Percentiles rank a stretch among this genome's conserved stretches.
Evolutionary conservation across 2,113 vertebrate species (phyloP).

Genomic region (Fukomys damarensis): DNA sequence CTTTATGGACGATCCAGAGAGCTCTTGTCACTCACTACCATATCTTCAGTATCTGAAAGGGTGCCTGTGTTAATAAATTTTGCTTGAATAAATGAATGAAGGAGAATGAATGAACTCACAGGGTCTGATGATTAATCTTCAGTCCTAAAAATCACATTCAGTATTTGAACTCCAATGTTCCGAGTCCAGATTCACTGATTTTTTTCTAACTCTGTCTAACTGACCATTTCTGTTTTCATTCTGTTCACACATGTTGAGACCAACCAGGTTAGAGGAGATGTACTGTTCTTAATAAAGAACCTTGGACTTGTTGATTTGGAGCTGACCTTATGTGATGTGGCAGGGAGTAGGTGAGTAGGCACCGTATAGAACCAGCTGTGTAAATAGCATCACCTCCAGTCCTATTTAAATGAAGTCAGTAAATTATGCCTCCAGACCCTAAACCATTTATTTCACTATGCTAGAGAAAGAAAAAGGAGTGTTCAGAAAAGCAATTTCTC

Average conservation of each 20-base stretch:
- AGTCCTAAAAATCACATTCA: background rate
- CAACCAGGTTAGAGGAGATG: constrained; percentile 34
- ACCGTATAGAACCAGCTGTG: constrained; percentile 63
- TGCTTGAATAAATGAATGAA: constrained; percentile 6
- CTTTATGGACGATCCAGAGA: background rate
- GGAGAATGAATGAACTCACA: background rate
- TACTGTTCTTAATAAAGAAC: constrained; percentile 60
- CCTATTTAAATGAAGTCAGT: constrained; percentile 82
- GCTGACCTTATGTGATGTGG: constrained; percentile 19
- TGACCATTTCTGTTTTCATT: constrained; percentile 52
- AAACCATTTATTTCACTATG: constrained; percentile 72
- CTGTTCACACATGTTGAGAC: background rate
- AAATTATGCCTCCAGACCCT: constrained; percentile 73
- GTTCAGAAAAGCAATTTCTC: constrained; percentile 67
- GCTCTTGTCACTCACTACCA: background rate
- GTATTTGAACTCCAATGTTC: background rate
- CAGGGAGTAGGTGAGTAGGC: background rate
- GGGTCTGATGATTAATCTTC: constrained; percentile 12
- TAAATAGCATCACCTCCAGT: constrained; percentile 78
- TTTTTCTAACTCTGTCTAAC: constrained; percentile 27
- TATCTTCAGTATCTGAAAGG: background rate
- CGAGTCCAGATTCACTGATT: constrained; percentile 12
- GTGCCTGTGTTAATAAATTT: background rate
- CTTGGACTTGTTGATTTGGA: constrained; percentile 56
- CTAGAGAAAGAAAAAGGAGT: constrained; percentile 47